phyloP scores from a whole-genome alignment of 2,113 vertebrate species.

The Rhinoptilus africanus region DNA sequence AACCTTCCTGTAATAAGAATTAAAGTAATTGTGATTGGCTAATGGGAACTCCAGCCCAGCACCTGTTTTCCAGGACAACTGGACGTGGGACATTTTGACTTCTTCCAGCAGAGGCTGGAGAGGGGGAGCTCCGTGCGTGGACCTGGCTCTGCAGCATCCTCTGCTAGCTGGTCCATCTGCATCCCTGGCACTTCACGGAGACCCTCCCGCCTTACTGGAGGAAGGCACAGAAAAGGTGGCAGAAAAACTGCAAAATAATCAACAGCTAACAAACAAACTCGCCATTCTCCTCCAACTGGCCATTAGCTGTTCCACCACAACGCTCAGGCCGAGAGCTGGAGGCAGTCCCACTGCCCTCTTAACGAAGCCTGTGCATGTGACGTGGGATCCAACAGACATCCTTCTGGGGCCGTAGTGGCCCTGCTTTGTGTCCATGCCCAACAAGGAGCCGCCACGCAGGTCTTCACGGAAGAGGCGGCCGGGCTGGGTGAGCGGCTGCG shows the following conservation, averaged over 20 bases:
- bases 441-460: neutral
- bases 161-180: no score
- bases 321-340: accelerated
- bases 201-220: neutral
- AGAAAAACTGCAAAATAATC: neutral
- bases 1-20: neutral
- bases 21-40: neutral
- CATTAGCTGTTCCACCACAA: neutral
- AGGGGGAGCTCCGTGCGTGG: neutral
- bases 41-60: neutral
- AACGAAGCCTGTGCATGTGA: neutral
- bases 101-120: neutral
- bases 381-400: neutral
- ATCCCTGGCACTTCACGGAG: neutral
- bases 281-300: neutral
- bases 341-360: neutral
- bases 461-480: neutral
- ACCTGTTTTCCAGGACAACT: neutral
- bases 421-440: neutral
- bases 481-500: neutral
- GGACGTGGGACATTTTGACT: neutral
- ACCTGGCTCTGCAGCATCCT: neutral
- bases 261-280: accelerated
- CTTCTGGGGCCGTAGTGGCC: neutral
- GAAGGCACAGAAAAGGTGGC: neutral